Evolutionary conservation across 2,888 invertebrate genomes (phyloP).

Genomic region (Branchellion lobata): DNA sequence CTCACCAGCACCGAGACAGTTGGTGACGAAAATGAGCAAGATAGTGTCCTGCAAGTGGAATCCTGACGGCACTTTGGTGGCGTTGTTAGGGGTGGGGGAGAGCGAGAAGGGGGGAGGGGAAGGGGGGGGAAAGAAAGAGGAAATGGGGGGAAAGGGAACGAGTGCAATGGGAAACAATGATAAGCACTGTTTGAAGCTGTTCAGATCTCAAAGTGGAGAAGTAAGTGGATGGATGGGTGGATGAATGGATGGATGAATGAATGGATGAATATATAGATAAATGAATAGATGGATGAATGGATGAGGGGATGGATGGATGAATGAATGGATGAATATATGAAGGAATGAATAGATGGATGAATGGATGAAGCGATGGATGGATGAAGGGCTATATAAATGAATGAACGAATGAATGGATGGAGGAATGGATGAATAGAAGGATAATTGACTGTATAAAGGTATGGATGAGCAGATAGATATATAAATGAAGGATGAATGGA

Average conservation of each 20-base stretch:
- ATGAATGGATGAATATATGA: no score
- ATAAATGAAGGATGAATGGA: no score
- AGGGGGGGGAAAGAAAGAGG: no score
- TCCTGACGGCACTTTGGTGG: neutral
- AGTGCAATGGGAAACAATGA: neutral
- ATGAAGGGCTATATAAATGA: no score
- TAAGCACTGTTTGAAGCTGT: neutral
- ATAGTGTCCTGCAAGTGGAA: neutral
- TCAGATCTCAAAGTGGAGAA: neutral
- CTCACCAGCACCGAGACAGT: neutral
- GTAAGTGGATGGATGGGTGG: conserved; percentile 41
- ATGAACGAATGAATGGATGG: no score
- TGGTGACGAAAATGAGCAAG: neutral
- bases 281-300: neutral
- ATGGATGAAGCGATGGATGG: no score
- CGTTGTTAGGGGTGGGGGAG: neutral
- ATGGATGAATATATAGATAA: conserved; percentile 36
- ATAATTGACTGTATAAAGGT: no score
- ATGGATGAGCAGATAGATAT: no score
- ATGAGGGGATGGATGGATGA: no score
- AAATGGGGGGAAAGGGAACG: no score
- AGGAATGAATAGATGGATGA: no score
- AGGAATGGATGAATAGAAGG: no score
- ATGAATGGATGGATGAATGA: conserved; percentile 43
- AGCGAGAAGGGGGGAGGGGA: neutral